Evolutionary conservation across 2,113 vertebrate genomes (phyloP), one percentile per base, ranked within the genome.

Genomic region (Oceanites oceanicus): DNA sequence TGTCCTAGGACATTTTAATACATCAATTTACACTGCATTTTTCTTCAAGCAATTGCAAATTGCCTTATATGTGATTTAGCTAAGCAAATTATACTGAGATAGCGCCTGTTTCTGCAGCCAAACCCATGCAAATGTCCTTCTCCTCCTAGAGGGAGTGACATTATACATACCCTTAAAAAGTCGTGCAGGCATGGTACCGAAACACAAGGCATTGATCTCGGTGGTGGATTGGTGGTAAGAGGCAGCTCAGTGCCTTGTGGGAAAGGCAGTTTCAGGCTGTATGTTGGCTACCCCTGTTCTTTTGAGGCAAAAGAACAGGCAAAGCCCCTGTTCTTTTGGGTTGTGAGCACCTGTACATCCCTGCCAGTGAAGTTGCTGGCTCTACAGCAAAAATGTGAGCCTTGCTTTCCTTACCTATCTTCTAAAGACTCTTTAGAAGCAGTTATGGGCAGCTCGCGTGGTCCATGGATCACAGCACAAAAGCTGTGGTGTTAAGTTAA

Each of bases 31-130:
- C 58, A 25, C 50, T 88, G 62, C 52, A 22, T 92, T 96, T 82
- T 92, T 59, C 91, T 97, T 95, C 92, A 94, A 94, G 94, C 50
- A 94, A 74, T 74, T 94, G 84, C 86, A 83, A 66, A 73, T 56
- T 16, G 15, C 92, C 75, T 89, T 87, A 50, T 62, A 67, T 22
- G 62, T 34, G 38, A 73, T 47, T 91, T 67, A 71, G 36, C 42
- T 72, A 16, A 36, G 29, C 15, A 58, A 56, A 52, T 67, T 47
- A 62, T 56, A 52, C 29, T 29, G 67, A 62, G 18, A 30, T 13
- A 50, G 19, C 22, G 19, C 17, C 34, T 61, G 21, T 81, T 67
- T 52, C 74, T 81, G 42, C 52, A 45, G 12, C 17, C 38, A 71
- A 83, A 42, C 22, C 30, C 18, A 11, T 71, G 40, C 62, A 71